These are phyloP conservation scores for Agrochola circellaris DNA, from an alignment of 2,888 invertebrate genomes.

Conservation along the genomic window DNA sequence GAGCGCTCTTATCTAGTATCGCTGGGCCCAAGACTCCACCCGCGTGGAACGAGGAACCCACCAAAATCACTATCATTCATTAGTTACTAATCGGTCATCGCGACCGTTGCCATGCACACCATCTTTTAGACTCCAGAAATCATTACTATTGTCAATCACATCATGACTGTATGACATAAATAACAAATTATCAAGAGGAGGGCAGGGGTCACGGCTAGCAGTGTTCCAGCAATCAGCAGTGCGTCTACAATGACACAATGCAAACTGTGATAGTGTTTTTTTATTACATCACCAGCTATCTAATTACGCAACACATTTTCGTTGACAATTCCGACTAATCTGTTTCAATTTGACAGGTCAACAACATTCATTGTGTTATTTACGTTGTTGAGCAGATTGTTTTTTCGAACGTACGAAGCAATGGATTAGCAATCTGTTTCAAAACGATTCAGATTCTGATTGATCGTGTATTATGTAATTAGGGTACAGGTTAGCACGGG, in stretches of 20 bases:
- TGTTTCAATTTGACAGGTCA: no score
- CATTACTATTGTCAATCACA: not conserved
- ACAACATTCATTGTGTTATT: no score
- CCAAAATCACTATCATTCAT: not conserved
- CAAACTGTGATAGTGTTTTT: conserved; percentile 9
- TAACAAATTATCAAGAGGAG: conserved; percentile 12
- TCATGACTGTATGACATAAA: conserved; percentile 17
- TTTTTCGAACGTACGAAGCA: no score
- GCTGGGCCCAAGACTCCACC: not conserved
- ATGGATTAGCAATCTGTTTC: no score
- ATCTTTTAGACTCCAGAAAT: conserved; percentile 1
- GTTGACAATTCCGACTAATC: no score
- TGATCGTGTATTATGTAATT: no score
- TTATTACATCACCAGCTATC: not conserved
- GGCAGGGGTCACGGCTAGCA: conserved; percentile 16
- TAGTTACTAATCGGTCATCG: not conserved
- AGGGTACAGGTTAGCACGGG: no score
- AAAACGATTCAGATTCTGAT: no score
- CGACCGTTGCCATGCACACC: conserved; percentile 2
- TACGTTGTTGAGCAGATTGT: no score
- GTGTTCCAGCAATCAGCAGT: conserved; percentile 11
- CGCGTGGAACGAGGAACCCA: not conserved
- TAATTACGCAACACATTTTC: no score
- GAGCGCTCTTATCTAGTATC: not conserved
- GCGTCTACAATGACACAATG: not conserved